Base-by-base conservation (phyloP, 2,888 invertebrate genomes). In the Xanthia icteritia region DNA sequence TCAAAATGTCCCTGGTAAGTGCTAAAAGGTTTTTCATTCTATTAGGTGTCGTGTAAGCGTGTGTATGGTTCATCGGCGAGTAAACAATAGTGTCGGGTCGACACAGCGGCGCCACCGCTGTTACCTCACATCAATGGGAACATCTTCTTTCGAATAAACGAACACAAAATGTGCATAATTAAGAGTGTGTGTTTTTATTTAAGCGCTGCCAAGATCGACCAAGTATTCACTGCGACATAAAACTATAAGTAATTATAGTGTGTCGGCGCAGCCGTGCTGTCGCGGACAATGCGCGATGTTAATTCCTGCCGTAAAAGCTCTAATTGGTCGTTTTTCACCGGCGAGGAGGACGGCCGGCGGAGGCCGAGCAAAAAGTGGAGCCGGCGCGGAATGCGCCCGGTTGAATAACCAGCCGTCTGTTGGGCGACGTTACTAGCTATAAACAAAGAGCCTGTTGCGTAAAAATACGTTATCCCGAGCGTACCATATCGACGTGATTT, bases 331-430 rank as follows among this genome's bases (percentile, higher is more conserved):
- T 93, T 93, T 92, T 93, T 92, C 92, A 90, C 86, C 89, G 89
- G 82, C 85, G 88, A 87, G 76, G 90, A 91, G 89, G 89, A 88
- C 86, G 88, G 88, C 87, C 89, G 90, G 87, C 86, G 86, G 86
- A 89, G 89, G 89, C 87, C 92, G 95, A 95, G 94, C 95, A 96
- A 96, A 95, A 96, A 96, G 95, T 94, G 93, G 93, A 91, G 91
- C 92, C 95, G 96, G 92, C 96, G 93, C 94, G 96, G 96, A 96
- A 96, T 96, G 96, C 91, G 95, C 92, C 92, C 94, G 95, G 96
- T 96, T 96, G 96, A 96, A 96, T 95, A 96, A 95, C 96, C 96
- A 95, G 94, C 94, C 94, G 95, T 93, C 95, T 94, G 93, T 90
- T 82, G 89, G 89, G 87, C 90, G 89, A 84, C 90, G 90, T 89